Base-by-base conservation (phyloP, 2,797 vertebrate species). In the Karalla daura region DNA sequence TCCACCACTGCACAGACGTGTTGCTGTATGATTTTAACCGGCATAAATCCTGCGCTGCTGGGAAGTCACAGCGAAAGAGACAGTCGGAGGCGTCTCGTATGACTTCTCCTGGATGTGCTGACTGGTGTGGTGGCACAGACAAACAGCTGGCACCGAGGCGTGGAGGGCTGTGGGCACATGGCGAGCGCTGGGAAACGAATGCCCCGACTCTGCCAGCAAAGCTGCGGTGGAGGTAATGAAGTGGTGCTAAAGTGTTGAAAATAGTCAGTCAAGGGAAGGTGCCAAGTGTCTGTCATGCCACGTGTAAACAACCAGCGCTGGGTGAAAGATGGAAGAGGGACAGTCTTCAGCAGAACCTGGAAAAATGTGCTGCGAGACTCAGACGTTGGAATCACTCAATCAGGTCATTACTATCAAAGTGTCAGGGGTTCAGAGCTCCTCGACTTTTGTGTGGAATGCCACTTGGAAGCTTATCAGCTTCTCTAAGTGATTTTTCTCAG, bases 211-310 rank as follows among this genome's bases (percentile, higher is more conserved):
- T 65, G 75, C 70, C 76, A 63, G 70, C 46, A 66, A 81, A 63
- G 67, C 72, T 81, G 87, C 60, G 82, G 80, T 67, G 53, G 55
- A 60, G 66, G 70, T 71, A 80, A 88, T 86, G 63, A 76, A 74
- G 80, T 76, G 78, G 64, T 74, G 80, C 67, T 78, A 36, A 83
- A 78, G 73, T 52, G 72, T 76, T 78, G 77, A 74, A 83, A 86
- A 85, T 68, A 63, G 76, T 74, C 63, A 17, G 61, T 47, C 18
- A 30, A 66, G 49, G 45, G 49, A 64, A 55, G 62, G 14, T 50
- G 74, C 69, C 63, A 81, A 76, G 62, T 55, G 75, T 74, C 76
- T 33, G 32, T 58, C 47, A 44, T 10, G 54, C 62, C 41, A 40
- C 15, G 43, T 28, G 12, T 27, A 62, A 80, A 79, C 33, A 66